Conservation (phyloP, 2,113 vertebrate species). For the Mesoclemmys tuberculata region DNA sequence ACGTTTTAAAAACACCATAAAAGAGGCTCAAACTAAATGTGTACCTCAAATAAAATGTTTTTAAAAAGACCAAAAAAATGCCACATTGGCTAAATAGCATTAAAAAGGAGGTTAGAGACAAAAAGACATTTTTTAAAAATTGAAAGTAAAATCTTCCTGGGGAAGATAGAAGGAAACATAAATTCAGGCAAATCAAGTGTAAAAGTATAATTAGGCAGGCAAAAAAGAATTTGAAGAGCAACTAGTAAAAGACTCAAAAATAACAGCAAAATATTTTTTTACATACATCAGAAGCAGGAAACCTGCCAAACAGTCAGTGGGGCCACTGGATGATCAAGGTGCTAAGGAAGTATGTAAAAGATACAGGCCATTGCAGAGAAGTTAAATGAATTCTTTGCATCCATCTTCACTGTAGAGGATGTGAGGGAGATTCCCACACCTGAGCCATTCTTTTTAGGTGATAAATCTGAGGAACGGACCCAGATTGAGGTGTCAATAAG, state of each 20-base stretch:
- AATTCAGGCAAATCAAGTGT: not conserved
- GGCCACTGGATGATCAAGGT: not conserved
- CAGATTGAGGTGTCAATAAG: not conserved
- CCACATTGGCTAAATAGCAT: not conserved
- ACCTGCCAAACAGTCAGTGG: not conserved
- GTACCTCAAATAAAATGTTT: not conserved
- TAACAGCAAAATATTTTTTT: no score
- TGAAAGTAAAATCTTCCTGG: not conserved
- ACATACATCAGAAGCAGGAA: not conserved
- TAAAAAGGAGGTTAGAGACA: not conserved
- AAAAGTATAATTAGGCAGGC: not conserved
- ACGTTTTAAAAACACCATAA: not conserved
- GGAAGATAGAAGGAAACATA: no score
- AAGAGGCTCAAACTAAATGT: not conserved
- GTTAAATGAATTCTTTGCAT: not conserved
- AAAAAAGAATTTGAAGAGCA: no score
- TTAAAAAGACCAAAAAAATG: not conserved
- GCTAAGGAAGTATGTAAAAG: not conserved
- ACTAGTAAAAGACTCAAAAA: no score
- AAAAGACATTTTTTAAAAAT: not conserved
- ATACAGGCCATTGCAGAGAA: not conserved
- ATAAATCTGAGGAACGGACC: not conserved
- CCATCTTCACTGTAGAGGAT: not conserved
- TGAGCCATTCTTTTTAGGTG: not conserved
- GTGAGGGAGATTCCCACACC: not conserved